These are phyloP conservation scores for Eclectus roratus DNA, from an alignment of 2,113 vertebrate genomes.

Conservation along the genomic window DNA sequence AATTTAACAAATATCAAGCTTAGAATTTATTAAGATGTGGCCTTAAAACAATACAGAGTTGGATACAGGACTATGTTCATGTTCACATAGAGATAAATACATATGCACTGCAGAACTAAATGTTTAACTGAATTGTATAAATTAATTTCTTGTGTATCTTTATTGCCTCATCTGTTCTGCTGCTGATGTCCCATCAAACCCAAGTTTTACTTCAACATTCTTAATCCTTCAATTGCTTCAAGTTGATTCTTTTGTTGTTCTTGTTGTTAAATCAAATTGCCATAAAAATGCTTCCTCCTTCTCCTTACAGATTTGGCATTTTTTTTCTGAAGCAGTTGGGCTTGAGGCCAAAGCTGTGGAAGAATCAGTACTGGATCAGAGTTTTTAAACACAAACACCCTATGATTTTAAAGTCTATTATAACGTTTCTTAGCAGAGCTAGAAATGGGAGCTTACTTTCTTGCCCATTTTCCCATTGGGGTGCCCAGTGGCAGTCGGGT, in stretches of 20 bases:
- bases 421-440: neutral
- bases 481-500: neutral
- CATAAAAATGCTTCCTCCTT: conserved; percentile 13
- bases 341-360: conserved; percentile 32
- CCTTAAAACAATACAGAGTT: neutral
- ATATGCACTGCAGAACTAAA: neutral
- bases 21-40: neutral
- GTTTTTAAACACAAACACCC: conserved; percentile 15
- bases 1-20: neutral
- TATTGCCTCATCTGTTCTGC: neutral
- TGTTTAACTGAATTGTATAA: neutral
- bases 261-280: conserved; percentile 38
- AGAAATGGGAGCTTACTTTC: neutral
- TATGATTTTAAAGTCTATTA: conserved; percentile 32
- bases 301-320: conserved; percentile 29
- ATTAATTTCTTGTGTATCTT: neutral
- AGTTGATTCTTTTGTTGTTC: neutral
- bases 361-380: conserved; percentile 29
- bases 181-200: neutral
- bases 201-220: neutral
- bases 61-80: neutral
- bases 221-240: conserved; percentile 5
- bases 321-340: conserved; percentile 32
- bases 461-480: neutral
- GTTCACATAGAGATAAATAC: neutral